Conservation (phyloP, 1,140 invertebrate genomes). For the Brachionus asplanchnoidis region DNA sequence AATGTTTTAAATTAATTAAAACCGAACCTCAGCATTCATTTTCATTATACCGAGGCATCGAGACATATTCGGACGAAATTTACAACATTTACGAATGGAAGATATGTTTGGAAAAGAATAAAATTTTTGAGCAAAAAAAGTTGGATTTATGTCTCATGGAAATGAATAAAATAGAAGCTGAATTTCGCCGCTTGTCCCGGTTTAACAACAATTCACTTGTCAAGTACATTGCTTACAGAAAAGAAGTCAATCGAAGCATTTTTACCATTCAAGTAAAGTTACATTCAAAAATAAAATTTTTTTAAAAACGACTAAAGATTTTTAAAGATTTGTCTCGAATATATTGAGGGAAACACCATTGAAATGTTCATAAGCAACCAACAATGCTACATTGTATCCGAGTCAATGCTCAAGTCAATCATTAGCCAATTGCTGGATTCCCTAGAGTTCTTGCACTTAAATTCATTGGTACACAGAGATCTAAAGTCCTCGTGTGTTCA, state of each 20-base stretch:
- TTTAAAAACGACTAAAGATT: slow-evolving; percentile 14
- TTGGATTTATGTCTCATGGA: slow-evolving; percentile 43
- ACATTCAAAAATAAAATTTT: neutral
- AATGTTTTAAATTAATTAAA: slow-evolving; percentile 14
- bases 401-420: slow-evolving; percentile 64
- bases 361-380: slow-evolving; percentile 58
- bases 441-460: slow-evolving; percentile 68
- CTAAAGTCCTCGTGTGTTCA: slow-evolving; percentile 57
- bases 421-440: slow-evolving; percentile 65
- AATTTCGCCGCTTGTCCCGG: slow-evolving; percentile 65
- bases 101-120: slow-evolving; percentile 64
- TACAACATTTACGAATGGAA: slow-evolving; percentile 39
- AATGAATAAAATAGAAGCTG: slow-evolving; percentile 64
- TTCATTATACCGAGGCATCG: neutral
- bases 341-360: slow-evolving; percentile 61
- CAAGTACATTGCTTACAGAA: slow-evolving; percentile 67
- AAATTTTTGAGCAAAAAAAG: slow-evolving; percentile 54
- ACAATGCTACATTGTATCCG: slow-evolving; percentile 60
- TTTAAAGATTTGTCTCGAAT: slow-evolving; percentile 62
- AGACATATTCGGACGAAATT: neutral
- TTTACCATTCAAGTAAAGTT: slow-evolving; percentile 15
- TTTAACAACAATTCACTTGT: slow-evolving; percentile 68
- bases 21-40: neutral
- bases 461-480: slow-evolving; percentile 72
- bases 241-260: slow-evolving; percentile 59